Base-by-base conservation (phyloP, 2,797 vertebrate species). In the Loriculus beryllinus region DNA sequence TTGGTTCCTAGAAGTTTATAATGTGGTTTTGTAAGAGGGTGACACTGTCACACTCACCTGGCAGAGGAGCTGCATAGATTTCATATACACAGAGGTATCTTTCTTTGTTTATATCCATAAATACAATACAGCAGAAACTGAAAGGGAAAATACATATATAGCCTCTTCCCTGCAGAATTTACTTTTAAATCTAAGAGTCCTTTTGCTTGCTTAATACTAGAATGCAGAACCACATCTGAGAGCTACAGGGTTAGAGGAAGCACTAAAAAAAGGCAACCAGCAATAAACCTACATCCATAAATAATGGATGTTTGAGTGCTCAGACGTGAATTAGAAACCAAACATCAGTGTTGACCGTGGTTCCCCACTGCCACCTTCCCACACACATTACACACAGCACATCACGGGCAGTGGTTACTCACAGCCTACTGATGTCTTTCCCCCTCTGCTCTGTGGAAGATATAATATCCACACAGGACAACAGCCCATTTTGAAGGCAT, bases 361-460 rank as follows among this genome's bases (percentile, higher is more conserved):
- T 12, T 86, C 33, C 74, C 63, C 45, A 7, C 4, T 49, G 54
- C n/a, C 51, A 39, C 33, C 69, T 17, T 70, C 40, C 37, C 68
- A 25, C 3, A 45, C 37, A 28, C 37, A 2, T 7, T 2, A 40
- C 2, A 10, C 4, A 18, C 56, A 42, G 67, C 70, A 43, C 25
- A 54, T 15, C 28, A 11, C 8, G 29, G 52, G 59, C 74, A 62
- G 49, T 4, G 56, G n/a, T 49, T 42, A 21, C 52, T 48, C 86
- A 18, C 43, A 33, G 48, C 33, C 14, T 1, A 23, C 19, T 0
- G 1, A 21, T 2, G 18, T 28, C 40, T 56, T 64, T 47, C 47
- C 28, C 12, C 1, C 43, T 26, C 49, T 0, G 1, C 84, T 57
- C 11, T n/a, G 29, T 5, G 4, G 47, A 37, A 47, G 56, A 56